A percentile compares a stretch with the other conserved stretches of the same genome.
These are phyloP conservation scores for Pachymerium ferrugineum DNA, from an alignment of 2,888 invertebrate genomes.

Conservation along the genomic window DNA sequence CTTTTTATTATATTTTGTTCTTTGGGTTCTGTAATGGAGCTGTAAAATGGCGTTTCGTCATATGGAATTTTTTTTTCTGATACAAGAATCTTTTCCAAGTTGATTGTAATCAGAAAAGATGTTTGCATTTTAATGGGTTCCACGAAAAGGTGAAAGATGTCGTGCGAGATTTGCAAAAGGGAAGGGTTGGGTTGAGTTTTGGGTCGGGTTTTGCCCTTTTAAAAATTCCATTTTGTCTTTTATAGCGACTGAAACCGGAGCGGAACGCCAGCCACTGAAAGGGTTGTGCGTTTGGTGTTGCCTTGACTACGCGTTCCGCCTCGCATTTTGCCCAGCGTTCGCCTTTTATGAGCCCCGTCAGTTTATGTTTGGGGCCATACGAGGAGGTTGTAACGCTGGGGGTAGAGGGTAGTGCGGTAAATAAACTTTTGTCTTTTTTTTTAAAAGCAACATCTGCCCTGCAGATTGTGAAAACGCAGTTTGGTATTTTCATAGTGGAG, in stretches of 20 bases:
- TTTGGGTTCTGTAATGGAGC: conserved; percentile 27
- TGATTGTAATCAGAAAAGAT: conserved; percentile 22
- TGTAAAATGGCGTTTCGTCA: conserved; percentile 23
- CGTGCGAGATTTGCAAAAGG: conserved; percentile 22
- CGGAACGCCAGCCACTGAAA: conserved; percentile 23
- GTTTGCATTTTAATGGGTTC: conserved; percentile 27
- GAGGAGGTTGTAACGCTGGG: conserved; percentile 17
- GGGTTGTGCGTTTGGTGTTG: conserved; percentile 19
- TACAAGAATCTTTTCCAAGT: conserved; percentile 20
- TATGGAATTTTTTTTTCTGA: conserved; percentile 17
- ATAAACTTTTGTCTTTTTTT: conserved; percentile 10
- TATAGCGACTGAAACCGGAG: conserved; percentile 23
- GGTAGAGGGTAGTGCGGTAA: conserved; percentile 11
- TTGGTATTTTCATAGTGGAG: conserved; percentile 15
- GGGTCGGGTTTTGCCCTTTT: conserved; percentile 25
- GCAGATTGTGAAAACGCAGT: background rate
- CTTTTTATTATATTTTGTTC: conserved; percentile 27
- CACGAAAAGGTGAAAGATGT: conserved; percentile 27
- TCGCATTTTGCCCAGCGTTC: conserved; percentile 7
- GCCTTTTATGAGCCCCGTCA: conserved; percentile 24
- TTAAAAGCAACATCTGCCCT: background rate
- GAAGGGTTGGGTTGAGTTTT: conserved; percentile 6
- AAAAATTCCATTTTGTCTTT: conserved; percentile 27
- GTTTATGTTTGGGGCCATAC: conserved; percentile 17
- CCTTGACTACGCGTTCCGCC: conserved; percentile 18